A percentile compares a stretch with the other conserved stretches of the same genome.
phyloP scores from a whole-genome alignment of 2,113 vertebrate species.

The Phalacrocorax carbo region DNA sequence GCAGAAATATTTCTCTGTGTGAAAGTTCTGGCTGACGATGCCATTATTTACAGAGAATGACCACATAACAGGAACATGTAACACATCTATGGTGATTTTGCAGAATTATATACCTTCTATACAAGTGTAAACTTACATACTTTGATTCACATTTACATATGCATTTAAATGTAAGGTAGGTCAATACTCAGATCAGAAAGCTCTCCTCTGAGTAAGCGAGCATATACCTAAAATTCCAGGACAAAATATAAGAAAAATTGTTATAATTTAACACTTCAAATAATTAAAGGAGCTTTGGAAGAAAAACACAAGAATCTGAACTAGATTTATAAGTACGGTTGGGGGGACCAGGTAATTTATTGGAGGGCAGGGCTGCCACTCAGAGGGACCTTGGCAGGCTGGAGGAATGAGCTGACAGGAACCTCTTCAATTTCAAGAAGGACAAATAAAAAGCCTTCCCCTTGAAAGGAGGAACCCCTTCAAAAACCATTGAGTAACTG shows the following conservation, averaged over 20 bases:
- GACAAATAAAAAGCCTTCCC: not conserved
- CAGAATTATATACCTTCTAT: not conserved
- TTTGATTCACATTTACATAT: not conserved
- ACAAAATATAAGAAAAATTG: not conserved
- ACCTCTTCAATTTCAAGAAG: not conserved
- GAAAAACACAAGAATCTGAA: not conserved
- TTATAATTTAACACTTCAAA: not conserved
- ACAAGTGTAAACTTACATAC: not conserved
- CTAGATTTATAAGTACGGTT: not conserved
- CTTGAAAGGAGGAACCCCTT: not conserved
- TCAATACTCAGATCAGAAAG: not conserved
- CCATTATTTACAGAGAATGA: not conserved
- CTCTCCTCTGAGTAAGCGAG: not conserved
- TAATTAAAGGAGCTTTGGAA: not conserved
- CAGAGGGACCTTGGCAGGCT: not conserved
- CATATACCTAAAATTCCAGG: not conserved
- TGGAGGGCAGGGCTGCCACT: not conserved
- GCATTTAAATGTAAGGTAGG: not conserved
- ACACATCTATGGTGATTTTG: not conserved
- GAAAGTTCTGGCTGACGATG: not conserved
- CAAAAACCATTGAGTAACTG: not conserved
- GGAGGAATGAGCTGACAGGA: not conserved
- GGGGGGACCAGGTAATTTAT: rapidly evolving
- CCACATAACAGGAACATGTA: not conserved
- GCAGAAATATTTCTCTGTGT: not conserved